Evolutionary conservation across 2,113 vertebrate species (phyloP).

Genomic region (Vulpes vulpes): DNA sequence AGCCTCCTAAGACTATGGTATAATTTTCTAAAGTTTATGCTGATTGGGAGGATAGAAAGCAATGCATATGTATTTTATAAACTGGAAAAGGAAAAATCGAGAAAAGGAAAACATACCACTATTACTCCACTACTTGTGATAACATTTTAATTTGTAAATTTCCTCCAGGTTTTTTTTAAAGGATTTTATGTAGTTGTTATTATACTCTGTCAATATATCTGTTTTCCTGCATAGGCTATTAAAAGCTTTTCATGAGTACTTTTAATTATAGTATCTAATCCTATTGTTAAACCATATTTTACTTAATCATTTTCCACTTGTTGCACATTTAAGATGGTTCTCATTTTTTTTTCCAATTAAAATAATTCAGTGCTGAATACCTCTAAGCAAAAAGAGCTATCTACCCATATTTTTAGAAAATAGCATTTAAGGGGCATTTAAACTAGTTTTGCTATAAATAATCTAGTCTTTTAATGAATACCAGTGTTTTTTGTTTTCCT

Average conservation of each 20-base stretch:
- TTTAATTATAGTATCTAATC: conserved; percentile 54
- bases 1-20: not conserved
- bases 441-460: not conserved
- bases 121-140: not conserved
- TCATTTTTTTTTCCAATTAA: conserved; percentile 47
- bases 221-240: not conserved
- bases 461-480: conserved; percentile 13
- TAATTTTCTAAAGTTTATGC: conserved; percentile 32
- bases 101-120: not conserved
- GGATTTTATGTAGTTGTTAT: not conserved
- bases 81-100: not conserved
- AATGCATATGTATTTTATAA: not conserved
- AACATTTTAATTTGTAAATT: conserved; percentile 17
- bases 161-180: not conserved
- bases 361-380: conserved; percentile 35
- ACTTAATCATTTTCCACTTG: conserved; percentile 40
- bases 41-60: not conserved
- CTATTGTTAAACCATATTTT: conserved; percentile 51
- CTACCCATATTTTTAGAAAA: conserved; percentile 32
- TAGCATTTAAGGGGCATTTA: not conserved
- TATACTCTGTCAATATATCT: not conserved
- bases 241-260: conserved; percentile 47
- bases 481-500: conserved; percentile 52
- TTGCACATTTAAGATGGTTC: conserved; percentile 32
- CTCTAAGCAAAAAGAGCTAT: not conserved